Conservation (phyloP, 23 tunicate genomes). For the Ascidia mentula region DNA sequence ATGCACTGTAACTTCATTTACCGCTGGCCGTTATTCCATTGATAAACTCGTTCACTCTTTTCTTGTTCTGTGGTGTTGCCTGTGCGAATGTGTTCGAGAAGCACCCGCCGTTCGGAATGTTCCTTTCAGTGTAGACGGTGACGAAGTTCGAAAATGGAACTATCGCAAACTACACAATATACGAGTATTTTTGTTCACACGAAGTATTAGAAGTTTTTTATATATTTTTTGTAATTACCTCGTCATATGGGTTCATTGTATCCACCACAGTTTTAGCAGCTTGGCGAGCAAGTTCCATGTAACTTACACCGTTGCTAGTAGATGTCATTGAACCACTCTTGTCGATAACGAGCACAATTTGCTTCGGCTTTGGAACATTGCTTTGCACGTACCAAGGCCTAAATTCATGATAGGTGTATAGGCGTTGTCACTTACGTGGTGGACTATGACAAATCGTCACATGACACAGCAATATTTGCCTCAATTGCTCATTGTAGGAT, state of each 20-base stretch:
- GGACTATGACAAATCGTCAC: too few species aligned
- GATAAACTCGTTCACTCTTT: slow-evolving; percentile 24
- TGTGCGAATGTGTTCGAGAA: slow-evolving; percentile 21
- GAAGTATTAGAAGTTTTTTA: too few species aligned
- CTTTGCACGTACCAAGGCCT: slow-evolving; percentile 85
- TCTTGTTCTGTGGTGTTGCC: slow-evolving; percentile 21
- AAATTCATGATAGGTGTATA: neutral
- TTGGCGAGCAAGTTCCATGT: slow-evolving; percentile 46
- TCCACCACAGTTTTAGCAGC: slow-evolving; percentile 57
- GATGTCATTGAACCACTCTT: slow-evolving; percentile 62
- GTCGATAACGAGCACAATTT: slow-evolving; percentile 57
- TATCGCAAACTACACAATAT: slow-evolving; percentile 29
- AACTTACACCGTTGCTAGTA: slow-evolving; percentile 5
- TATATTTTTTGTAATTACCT: too few species aligned
- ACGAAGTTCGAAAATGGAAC: slow-evolving; percentile 20
- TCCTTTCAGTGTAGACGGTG: neutral
- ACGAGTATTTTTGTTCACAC: too few species aligned
- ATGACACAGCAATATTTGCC: too few species aligned
- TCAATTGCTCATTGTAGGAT: too few species aligned
- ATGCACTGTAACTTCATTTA: too few species aligned
- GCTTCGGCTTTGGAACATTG: slow-evolving; percentile 39
- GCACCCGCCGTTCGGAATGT: slow-evolving; percentile 9
- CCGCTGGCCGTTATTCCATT: slow-evolving; percentile 11
- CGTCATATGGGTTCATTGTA: slow-evolving; percentile 53
- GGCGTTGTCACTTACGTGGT: neutral